Evolutionary conservation across 2,113 vertebrate genomes (phyloP).

Genomic region (Holacanthus passer): DNA sequence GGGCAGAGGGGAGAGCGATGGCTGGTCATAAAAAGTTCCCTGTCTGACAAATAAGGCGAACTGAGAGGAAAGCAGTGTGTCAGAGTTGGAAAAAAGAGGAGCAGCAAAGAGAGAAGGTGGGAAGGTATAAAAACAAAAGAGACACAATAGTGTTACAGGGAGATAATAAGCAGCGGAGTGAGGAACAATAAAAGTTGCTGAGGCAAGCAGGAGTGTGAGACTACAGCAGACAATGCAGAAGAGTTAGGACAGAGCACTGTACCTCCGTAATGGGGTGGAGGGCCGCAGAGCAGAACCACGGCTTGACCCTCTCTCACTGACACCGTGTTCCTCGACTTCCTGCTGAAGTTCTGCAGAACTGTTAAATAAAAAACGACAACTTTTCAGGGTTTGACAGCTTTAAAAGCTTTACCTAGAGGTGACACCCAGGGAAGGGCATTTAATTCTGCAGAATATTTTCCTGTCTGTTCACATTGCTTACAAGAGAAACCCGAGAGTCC

Average conservation of each 20-base stretch:
- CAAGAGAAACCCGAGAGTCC: constrained; percentile 4
- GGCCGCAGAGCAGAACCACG: constrained; percentile 90
- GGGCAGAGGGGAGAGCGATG: constrained; percentile 26
- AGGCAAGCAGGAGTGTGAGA: constrained; percentile 55
- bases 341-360: constrained; percentile 91
- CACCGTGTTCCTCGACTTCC: constrained; percentile 84
- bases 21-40: constrained; percentile 50
- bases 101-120: constrained; percentile 20
- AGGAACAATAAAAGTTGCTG: constrained; percentile 64
- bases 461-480: constrained; percentile 7
- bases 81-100: constrained; percentile 22
- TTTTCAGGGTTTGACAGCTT: constrained; percentile 36
- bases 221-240: constrained; percentile 43
- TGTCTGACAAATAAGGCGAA: constrained; percentile 57
- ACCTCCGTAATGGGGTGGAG: constrained; percentile 90
- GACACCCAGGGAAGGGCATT: constrained; percentile 32
- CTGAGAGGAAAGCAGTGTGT: constrained; percentile 43
- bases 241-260: constrained; percentile 55
- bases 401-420: constrained; percentile 19
- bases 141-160: constrained; percentile 37
- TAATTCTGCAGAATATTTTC: constrained; percentile 34
- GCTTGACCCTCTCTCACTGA: constrained; percentile 92
- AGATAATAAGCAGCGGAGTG: constrained; percentile 60
- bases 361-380: constrained; percentile 48
- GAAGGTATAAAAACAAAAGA: constrained; percentile 54